Percentiles rank a stretch among this genome's conserved stretches.
Conservation (phyloP, 2,113 vertebrate species). For the Nesogale talazaci region DNA sequence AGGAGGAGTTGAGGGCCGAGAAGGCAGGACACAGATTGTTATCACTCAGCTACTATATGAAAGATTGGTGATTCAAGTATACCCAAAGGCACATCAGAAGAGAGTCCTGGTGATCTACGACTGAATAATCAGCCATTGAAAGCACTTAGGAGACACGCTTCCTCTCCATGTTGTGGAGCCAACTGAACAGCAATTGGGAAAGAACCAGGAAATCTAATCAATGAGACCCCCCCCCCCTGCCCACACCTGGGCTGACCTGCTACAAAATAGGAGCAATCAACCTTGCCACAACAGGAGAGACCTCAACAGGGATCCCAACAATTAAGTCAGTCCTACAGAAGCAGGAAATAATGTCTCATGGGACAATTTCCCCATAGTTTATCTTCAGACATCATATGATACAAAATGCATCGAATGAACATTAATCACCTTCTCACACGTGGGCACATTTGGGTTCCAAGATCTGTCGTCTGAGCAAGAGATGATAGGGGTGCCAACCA, state of each 20-base stretch:
- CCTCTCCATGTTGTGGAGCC: no score
- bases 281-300: not conserved
- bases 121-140: not conserved
- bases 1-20: not conserved
- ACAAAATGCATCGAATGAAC: not conserved
- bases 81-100: not conserved
- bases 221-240: not conserved
- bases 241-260: not conserved
- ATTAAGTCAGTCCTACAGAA: not conserved
- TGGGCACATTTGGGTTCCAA: slow-evolving; percentile 65
- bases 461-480: slow-evolving; percentile 38
- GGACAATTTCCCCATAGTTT: not conserved
- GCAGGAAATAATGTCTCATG: not conserved
- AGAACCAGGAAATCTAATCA: not conserved
- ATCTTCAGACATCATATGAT: not conserved
- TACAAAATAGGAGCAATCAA: not conserved
- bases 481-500: not conserved
- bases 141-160: not conserved
- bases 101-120: not conserved
- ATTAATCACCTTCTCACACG: slow-evolving; percentile 24
- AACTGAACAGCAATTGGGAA: not conserved
- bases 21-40: not conserved
- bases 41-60: not conserved
- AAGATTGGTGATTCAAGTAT: not conserved
- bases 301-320: not conserved